Base-by-base conservation (phyloP, 2,797 vertebrate species). In the Danio kyathit region DNA sequence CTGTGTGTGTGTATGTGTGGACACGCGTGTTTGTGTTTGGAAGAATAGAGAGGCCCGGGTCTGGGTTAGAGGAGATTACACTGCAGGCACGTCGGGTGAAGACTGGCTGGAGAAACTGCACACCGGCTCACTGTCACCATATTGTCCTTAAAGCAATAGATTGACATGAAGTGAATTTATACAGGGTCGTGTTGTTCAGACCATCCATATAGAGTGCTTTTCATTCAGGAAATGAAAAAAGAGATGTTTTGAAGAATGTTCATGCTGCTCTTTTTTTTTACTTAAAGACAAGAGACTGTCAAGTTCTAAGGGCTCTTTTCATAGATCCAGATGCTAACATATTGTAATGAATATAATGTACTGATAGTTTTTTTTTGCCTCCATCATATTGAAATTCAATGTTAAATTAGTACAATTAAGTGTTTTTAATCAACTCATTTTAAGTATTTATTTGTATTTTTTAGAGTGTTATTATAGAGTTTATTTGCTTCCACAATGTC, bases 1-100 rank as follows among this genome's bases (percentile, higher is more conserved):
- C 64, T 46, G 79, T 57, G 52, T 13, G 43, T 74, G 46, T 74
- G 46, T 59, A 41, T 73, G 57, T 57, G 48, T 56, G 21, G n/a
- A 12, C n/a, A 44, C 12, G 49, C 17, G 73, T 71, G 66, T 73
- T 72, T 71, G 86, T 70, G 82, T 77, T 51, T 52, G 60, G 49
- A 82, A 81, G 74, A 83, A 87, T 79, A 78, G 74, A 92, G 93
- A 94, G 94, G 93, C 94, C 94, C 92, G 91, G 92, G 94, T 92
- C 93, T 95, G 95, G 94, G 95, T 93, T 95, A 93, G 92, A 93
- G 91, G 94, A 95, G 95, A 96, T 96, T 96, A 96, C 94, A 95
- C 94, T 94, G 94, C 94, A 94, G 94, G 95, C 94, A 95, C 92
- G 94, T 94, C 94, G 94, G 91, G 94, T 60, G 19, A 69, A 64